phyloP scores from a whole-genome alignment of 2,888 invertebrate species.

The Athalia circularis region DNA sequence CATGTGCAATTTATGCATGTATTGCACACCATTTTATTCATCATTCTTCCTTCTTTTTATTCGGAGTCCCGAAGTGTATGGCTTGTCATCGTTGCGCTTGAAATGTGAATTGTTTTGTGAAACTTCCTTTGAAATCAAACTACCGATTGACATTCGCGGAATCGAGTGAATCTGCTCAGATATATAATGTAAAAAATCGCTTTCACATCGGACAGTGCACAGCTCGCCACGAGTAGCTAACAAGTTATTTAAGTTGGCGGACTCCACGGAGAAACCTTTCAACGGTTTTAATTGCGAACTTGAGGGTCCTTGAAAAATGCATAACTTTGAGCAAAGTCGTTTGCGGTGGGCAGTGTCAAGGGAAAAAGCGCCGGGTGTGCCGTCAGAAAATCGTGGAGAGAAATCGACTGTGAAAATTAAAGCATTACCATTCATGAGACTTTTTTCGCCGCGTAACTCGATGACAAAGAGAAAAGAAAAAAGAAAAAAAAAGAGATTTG shows the following conservation, averaged over 20 bases:
- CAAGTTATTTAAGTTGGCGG: slow-evolving; percentile 10
- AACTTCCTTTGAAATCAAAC: too few relatives aligned
- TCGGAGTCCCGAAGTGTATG: too few relatives aligned
- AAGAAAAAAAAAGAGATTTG: background rate
- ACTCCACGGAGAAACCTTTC: slow-evolving; percentile 15
- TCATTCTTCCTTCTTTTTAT: too few relatives aligned
- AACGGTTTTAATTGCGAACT: slow-evolving; percentile 17
- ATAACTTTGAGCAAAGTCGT: slow-evolving; percentile 22
- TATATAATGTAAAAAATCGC: background rate
- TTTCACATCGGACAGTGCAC: background rate
- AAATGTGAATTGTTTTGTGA: too few relatives aligned
- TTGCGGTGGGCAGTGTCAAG: background rate
- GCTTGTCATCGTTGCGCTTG: too few relatives aligned
- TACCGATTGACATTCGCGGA: background rate
- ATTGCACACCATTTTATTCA: too few relatives aligned
- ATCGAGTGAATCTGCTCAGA: background rate
- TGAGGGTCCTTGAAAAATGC: slow-evolving; percentile 7
- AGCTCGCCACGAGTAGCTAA: background rate
- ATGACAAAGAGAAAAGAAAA: background rate
- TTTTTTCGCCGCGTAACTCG: background rate
- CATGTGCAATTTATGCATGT: background rate
- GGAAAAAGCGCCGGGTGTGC: background rate
- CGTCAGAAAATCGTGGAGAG: background rate
- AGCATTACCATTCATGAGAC: slow-evolving; percentile 2
- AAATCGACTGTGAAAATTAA: slow-evolving; percentile 11